Conservation (phyloP, 2,797 vertebrate genomes). For the Etheostoma perlongum region DNA sequence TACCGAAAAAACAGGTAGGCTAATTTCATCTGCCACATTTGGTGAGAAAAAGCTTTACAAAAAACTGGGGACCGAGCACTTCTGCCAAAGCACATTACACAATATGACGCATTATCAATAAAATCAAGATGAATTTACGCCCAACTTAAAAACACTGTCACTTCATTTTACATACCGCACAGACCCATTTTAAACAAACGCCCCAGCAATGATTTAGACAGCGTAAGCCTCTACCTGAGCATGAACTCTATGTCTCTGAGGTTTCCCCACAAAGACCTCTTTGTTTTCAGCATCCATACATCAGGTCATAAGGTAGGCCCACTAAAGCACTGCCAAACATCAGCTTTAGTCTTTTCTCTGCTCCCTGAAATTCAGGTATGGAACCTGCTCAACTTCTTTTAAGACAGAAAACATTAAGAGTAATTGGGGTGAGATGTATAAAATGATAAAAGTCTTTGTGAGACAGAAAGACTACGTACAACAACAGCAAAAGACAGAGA, state of each 20-base stretch:
- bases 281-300: constrained; percentile 80
- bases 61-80: constrained; percentile 39
- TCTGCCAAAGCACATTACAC: constrained; percentile 67
- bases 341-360: constrained; percentile 75
- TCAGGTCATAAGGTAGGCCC: constrained; percentile 79
- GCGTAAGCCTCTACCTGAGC: constrained; percentile 76
- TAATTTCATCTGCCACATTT: constrained; percentile 69
- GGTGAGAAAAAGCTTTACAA: constrained; percentile 55
- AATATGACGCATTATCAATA: constrained; percentile 74
- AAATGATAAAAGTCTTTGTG: constrained; percentile 50
- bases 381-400: constrained; percentile 78
- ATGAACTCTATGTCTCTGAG: constrained; percentile 75
- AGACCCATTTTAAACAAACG: constrained; percentile 75
- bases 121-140: constrained; percentile 69
- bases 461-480: constrained; percentile 70
- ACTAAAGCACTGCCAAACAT: constrained; percentile 85
- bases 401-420: constrained; percentile 69
- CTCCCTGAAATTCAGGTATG: constrained; percentile 75
- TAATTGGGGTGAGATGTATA: constrained; percentile 20
- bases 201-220: constrained; percentile 76
- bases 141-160: constrained; percentile 60
- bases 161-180: constrained; percentile 58
- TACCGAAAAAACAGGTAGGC: constrained; percentile 48
- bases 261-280: constrained; percentile 78
- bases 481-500: constrained; percentile 72